Percentiles rank a stretch among this genome's conserved stretches.
phyloP scores from a whole-genome alignment of 2,113 vertebrate species.

The Microtus montanus region DNA sequence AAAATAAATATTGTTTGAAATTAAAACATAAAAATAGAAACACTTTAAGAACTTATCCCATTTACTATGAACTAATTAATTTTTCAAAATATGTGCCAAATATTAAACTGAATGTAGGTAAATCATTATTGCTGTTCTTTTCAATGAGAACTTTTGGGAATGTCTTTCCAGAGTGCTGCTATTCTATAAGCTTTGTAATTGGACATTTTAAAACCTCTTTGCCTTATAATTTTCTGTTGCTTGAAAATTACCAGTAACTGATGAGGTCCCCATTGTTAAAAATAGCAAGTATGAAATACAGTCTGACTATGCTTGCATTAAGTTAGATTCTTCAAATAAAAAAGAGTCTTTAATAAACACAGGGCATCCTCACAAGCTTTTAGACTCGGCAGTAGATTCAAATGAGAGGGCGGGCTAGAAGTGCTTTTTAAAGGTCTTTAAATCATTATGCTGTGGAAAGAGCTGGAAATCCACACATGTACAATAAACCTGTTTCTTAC shows the following conservation, averaged over 20 bases:
- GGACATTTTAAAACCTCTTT: constrained; percentile 51
- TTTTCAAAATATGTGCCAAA: background rate
- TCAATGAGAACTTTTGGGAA: background rate
- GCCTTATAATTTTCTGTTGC: constrained; percentile 48
- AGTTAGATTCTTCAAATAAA: constrained; percentile 70
- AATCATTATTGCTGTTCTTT: background rate
- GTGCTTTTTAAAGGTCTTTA: constrained; percentile 66
- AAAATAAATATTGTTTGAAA: constrained; percentile 56
- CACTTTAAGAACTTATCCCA: constrained; percentile 52
- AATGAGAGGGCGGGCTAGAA: constrained; percentile 53
- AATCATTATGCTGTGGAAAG: constrained; percentile 62
- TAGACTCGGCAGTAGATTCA: background rate
- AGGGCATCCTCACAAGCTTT: constrained; percentile 56
- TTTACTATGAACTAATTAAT: constrained; percentile 29
- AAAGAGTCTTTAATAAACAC: constrained; percentile 55
- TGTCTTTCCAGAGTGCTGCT: background rate
- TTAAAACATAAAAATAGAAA: constrained; percentile 34
- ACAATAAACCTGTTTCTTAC: constrained; percentile 13
- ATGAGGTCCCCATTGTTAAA: constrained; percentile 29
- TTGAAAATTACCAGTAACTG: constrained; percentile 42
- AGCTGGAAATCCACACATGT: constrained; percentile 55
- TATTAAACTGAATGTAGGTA: background rate
- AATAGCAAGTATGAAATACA: constrained; percentile 60
- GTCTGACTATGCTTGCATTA: constrained; percentile 70
- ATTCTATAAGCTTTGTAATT: constrained; percentile 40